Conservation (phyloP, 2,113 vertebrate genomes). For the Callaeas wilsoni region DNA sequence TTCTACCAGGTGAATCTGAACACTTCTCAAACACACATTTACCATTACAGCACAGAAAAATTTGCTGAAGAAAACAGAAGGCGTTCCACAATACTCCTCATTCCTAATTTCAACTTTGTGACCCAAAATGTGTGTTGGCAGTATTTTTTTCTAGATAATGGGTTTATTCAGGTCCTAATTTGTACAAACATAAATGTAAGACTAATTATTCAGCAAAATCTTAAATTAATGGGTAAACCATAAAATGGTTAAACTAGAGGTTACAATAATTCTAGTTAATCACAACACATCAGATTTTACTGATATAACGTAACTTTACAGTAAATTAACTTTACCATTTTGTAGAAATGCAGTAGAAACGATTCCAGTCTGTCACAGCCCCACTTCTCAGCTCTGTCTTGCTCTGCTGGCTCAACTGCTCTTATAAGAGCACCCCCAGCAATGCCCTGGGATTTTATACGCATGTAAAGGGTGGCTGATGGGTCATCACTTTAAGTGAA, state of each 20-base stretch:
- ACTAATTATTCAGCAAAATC: neutral
- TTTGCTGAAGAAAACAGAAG: neutral
- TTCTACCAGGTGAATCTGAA: neutral
- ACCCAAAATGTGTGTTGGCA: neutral
- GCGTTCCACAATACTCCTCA: neutral
- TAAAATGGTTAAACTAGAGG: neutral
- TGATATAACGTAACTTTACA: neutral
- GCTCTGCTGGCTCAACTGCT: neutral
- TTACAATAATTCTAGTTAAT: neutral
- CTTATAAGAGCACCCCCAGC: neutral
- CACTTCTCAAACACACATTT: neutral
- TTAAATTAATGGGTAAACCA: neutral
- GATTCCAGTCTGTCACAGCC: fast-evolving
- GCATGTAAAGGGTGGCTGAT: neutral
- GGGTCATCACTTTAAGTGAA: neutral
- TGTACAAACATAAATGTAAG: neutral
- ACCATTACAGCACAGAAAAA: neutral
- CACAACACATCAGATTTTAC: neutral
- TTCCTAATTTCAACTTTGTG: neutral
- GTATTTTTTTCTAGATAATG: neutral
- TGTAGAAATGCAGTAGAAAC: neutral
- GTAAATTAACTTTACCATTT: neutral
- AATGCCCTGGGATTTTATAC: fast-evolving
- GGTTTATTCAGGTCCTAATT: neutral
- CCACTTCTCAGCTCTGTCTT: neutral